Evolutionary conservation across 1,140 invertebrate genomes (phyloP), one percentile per base, ranked within the genome.

Genomic region (Formica exsecta): DNA sequence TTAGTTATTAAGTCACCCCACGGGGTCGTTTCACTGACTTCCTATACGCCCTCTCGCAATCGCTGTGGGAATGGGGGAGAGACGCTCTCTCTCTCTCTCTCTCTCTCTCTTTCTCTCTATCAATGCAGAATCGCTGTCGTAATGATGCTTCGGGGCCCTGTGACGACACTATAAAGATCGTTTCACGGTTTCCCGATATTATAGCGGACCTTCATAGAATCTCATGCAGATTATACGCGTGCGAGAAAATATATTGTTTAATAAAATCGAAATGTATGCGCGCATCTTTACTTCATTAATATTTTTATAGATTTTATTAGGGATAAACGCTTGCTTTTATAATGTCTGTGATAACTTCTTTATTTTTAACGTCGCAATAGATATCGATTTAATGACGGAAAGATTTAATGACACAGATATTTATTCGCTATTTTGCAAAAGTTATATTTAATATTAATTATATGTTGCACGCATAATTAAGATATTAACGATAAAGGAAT

Each of bases 1-100:
- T 94, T 92, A 92, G 93, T 94, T 95, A 94, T 95, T 93, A 94
- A 94, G 92, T 94, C 93, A 92, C 91, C 90, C 93, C 85, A 90
- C 86, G 89, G 89, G 91, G 90, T 91, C 80, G 86, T 76, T 92
- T 92, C 89, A 85, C 81, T 79, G 81, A 89, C 90, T 91, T 90
- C 89, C 91, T 89, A 80, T 77, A 85, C 81, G 79, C 87, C 79
- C 87, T 87, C 54, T 89, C 38, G 85, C 74, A 90, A 89, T 88
- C 87, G 89, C 88, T 91, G 90, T 91, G 92, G 91, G 90, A 93
- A 93, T 89, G 86, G 91, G 88, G 86, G 70, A 89, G 88, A 88
- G 86, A 19, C 13, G 19, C 54, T 61, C 76, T 4, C 48, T 51
- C 3, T 48, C 44, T 48, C 13, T 16, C 44, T 48, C 44, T 48